phyloP scores from a whole-genome alignment of 2,113 vertebrate genomes.

The Rhea pennata region DNA sequence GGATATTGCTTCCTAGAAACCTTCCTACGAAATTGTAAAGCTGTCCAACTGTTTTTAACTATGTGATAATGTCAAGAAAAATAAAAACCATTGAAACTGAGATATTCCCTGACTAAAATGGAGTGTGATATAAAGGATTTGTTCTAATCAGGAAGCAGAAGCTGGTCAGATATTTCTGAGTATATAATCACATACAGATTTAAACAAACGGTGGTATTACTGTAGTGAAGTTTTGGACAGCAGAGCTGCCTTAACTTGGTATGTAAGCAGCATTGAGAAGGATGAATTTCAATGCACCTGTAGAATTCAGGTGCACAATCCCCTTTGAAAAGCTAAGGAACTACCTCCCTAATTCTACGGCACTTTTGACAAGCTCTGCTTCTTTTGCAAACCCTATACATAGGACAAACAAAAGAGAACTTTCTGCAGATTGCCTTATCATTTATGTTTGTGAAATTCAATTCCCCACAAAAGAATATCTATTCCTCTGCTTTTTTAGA shows the following conservation, averaged over 20 bases:
- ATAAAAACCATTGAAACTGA: not conserved
- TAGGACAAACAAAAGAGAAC: not conserved
- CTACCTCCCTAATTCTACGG: not conserved
- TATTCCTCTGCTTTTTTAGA: not conserved
- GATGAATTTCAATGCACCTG: not conserved
- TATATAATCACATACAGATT: not conserved
- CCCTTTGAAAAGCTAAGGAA: not conserved
- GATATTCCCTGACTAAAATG: not conserved
- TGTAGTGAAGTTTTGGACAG: not conserved
- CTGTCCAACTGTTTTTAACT: not conserved
- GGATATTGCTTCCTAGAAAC: not conserved
- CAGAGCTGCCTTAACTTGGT: not conserved
- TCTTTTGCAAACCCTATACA: not conserved
- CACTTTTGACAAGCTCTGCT: not conserved
- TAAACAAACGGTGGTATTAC: not conserved
- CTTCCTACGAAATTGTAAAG: not conserved
- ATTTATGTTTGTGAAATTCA: not conserved
- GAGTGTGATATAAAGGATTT: not conserved
- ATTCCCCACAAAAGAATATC: not conserved
- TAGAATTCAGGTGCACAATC: not conserved
- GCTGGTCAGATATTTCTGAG: not conserved
- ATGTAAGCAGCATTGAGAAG: not conserved
- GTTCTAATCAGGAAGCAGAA: not conserved
- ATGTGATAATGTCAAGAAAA: not conserved
- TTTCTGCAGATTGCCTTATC: not conserved